These are phyloP conservation scores for Hydropsyche betteni DNA, from an alignment of 2,888 invertebrate genomes.

Conservation along the genomic window DNA sequence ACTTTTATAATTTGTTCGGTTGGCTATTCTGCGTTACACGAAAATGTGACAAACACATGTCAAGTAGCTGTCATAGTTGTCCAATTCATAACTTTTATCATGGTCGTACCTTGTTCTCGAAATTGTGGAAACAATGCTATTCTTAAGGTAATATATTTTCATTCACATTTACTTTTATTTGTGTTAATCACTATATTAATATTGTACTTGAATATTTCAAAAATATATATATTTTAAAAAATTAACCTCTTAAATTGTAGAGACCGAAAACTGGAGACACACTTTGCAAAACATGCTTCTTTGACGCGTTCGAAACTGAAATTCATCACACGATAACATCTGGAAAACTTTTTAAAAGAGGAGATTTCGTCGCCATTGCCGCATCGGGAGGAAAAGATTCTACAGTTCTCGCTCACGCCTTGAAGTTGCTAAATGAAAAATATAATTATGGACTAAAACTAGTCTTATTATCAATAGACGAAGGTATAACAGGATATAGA, in stretches of 20 bases:
- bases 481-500: slow-evolving; percentile 95
- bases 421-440: slow-evolving; percentile 90
- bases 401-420: slow-evolving; percentile 93
- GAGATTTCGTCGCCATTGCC: slow-evolving; percentile 90
- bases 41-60: too few species aligned
- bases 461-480: slow-evolving; percentile 94
- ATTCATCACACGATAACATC: slow-evolving; percentile 89
- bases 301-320: slow-evolving; percentile 92
- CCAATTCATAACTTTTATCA: slow-evolving; percentile 56
- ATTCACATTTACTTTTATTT: background rate
- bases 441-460: slow-evolving; percentile 91
- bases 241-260: slow-evolving; percentile 61
- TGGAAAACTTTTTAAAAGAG: slow-evolving; percentile 81
- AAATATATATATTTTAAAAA: too few species aligned
- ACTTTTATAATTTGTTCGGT: too few species aligned
- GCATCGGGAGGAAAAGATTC: slow-evolving; percentile 97
- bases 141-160: slow-evolving; percentile 69
- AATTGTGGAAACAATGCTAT: slow-evolving; percentile 80
- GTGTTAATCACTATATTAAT: slow-evolving; percentile 24
- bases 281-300: slow-evolving; percentile 95
- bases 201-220: slow-evolving; percentile 38
- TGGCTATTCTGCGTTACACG: too few species aligned
- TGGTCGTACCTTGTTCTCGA: slow-evolving; percentile 75
- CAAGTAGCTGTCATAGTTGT: background rate
- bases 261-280: slow-evolving; percentile 91